Conservation (phyloP, 2,888 invertebrate species). For the Sicus ferrugineus region DNA sequence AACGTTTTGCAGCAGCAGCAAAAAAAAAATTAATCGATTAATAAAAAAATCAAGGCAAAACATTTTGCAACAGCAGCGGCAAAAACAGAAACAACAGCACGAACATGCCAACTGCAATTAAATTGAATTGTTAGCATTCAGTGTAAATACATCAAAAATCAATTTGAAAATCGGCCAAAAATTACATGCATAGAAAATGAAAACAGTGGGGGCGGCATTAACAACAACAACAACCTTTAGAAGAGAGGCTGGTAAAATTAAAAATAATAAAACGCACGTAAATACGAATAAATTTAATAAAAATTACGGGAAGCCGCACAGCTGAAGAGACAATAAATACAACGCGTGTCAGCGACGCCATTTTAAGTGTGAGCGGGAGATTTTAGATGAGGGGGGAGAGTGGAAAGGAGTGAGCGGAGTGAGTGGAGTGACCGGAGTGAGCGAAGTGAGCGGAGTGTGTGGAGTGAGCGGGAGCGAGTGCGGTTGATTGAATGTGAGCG, state of each 20-base stretch:
- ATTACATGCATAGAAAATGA: not conserved
- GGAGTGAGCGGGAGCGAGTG: not conserved
- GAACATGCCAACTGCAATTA: not conserved
- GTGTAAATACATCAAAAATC: constrained; percentile 2
- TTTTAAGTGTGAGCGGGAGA: too few species aligned
- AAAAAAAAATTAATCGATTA: not conserved
- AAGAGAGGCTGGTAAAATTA: too few species aligned
- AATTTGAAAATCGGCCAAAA: not conserved
- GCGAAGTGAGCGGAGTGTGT: too few species aligned
- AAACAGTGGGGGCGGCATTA: too few species aligned
- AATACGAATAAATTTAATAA: not conserved
- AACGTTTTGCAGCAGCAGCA: not conserved
- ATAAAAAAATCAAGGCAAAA: not conserved
- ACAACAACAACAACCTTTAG: too few species aligned
- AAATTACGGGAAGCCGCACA: too few species aligned
- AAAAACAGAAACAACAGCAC: not conserved
- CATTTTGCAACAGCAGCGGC: not conserved
- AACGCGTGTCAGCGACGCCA: too few species aligned
- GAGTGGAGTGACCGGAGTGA: too few species aligned
- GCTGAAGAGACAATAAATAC: not conserved
- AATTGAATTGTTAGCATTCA: not conserved
- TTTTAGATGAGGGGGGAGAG: too few species aligned
- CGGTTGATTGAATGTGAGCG: too few species aligned
- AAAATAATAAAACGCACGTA: not conserved
- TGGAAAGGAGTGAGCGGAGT: too few species aligned